These are phyloP conservation scores for Cryptotermes secundus DNA, from an alignment of 1,140 invertebrate genomes.

Conservation along the genomic window DNA sequence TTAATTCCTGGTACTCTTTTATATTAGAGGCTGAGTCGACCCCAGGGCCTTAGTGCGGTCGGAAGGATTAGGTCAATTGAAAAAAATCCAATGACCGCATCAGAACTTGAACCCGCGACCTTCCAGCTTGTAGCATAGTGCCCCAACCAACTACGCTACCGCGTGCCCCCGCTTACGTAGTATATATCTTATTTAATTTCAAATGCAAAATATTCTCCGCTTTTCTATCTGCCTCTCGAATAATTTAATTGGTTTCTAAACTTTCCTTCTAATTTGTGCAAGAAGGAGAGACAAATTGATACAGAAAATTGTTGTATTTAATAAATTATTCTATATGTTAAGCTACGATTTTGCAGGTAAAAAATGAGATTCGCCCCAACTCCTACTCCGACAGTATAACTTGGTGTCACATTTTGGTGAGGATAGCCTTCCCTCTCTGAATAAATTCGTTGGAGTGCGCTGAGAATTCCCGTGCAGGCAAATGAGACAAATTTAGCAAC, in stretches of 20 bases:
- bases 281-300: neutral
- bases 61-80: too few relatives aligned
- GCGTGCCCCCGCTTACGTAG: too few relatives aligned
- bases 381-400: too few relatives aligned
- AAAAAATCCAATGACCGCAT: too few relatives aligned
- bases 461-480: neutral
- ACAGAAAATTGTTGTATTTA: neutral
- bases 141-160: too few relatives aligned
- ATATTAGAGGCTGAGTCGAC: too few relatives aligned
- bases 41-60: too few relatives aligned
- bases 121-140: too few relatives aligned
- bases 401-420: neutral
- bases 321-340: too few relatives aligned
- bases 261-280: neutral
- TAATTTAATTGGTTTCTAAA: neutral
- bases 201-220: too few relatives aligned
- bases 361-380: neutral
- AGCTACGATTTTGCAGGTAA: neutral
- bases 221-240: neutral
- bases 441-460: neutral
- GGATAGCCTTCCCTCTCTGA: neutral
- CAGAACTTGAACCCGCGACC: too few relatives aligned
- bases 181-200: neutral
- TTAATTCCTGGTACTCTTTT: too few relatives aligned
- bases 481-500: neutral